Conservation (phyloP, 2,113 vertebrate species). For the Myiopsitta monachus region DNA sequence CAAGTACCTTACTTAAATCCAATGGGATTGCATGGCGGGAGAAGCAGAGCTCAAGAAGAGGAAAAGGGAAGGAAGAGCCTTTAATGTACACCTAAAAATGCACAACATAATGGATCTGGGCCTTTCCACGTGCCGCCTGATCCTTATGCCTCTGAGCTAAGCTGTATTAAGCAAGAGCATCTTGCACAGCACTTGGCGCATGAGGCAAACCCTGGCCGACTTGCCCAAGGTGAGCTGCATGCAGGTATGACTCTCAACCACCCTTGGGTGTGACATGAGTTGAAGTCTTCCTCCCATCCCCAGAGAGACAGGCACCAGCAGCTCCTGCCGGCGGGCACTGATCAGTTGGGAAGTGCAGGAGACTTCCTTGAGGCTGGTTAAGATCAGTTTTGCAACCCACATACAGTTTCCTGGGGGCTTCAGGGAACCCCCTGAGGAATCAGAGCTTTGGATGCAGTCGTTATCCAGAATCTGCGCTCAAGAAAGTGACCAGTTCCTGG, state of each 20-base stretch:
- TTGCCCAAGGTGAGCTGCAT: not conserved
- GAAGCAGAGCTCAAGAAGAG: not conserved
- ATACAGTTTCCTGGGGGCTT: not conserved
- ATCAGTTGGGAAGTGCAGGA: not conserved
- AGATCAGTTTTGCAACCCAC: not conserved
- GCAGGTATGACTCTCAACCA: not conserved
- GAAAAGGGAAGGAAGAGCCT: not conserved
- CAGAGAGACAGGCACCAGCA: not conserved
- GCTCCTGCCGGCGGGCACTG: accelerated
- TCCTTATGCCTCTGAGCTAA: not conserved
- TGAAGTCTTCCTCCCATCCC: not conserved
- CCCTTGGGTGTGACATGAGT: not conserved
- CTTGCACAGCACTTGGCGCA: not conserved
- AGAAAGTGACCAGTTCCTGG: not conserved
- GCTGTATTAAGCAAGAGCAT: not conserved
- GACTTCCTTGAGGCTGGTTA: not conserved
- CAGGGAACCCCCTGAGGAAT: not conserved
- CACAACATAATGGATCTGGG: not conserved
- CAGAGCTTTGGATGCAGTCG: not conserved
- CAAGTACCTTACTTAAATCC: not conserved
- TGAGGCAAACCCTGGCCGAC: not conserved
- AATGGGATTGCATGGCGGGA: not conserved
- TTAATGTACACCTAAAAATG: not conserved
- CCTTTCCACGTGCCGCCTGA: not conserved
- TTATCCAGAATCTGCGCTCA: not conserved